Conservation (phyloP, 2,797 vertebrate species). For the Myotis vivesi region DNA sequence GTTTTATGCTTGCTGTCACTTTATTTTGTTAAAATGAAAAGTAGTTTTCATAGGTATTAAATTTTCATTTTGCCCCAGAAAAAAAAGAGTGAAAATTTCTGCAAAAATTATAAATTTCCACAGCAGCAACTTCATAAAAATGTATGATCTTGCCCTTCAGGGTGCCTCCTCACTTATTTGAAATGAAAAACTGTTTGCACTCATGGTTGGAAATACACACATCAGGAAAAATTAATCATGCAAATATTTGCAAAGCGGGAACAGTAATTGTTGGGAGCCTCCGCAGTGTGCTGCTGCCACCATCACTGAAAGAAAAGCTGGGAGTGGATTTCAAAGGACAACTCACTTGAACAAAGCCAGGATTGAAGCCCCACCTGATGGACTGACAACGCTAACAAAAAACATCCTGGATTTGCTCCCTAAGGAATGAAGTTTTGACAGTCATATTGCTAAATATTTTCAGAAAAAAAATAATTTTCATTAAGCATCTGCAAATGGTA, state of each 20-base stretch:
- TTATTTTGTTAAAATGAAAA: conserved; percentile 70
- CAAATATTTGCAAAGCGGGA: conserved; percentile 74
- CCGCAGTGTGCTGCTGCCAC: neutral
- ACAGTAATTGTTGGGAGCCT: conserved; percentile 49
- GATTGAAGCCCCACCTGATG: neutral
- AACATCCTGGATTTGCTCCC: neutral
- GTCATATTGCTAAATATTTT: neutral
- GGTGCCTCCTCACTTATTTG: conserved; percentile 65
- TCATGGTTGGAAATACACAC: conserved; percentile 69
- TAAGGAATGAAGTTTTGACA: conserved; percentile 20
- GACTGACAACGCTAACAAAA: neutral
- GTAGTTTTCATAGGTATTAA: conserved; percentile 67
- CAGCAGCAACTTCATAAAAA: conserved; percentile 75
- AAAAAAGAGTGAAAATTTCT: conserved; percentile 57
- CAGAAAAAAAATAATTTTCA: neutral
- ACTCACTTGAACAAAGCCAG: neutral
- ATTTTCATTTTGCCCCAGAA: conserved; percentile 68
- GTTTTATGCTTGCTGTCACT: conserved; percentile 69
- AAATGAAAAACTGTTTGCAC: conserved; percentile 74
- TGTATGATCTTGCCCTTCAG: conserved; percentile 73
- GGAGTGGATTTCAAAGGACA: neutral
- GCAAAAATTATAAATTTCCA: conserved; percentile 73
- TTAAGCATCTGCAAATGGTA: conserved; percentile 22
- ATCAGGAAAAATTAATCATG: conserved; percentile 77
- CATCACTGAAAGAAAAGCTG: neutral